phyloP scores from a whole-genome alignment of 2,888 invertebrate genomes.

The Melieria omissa region DNA sequence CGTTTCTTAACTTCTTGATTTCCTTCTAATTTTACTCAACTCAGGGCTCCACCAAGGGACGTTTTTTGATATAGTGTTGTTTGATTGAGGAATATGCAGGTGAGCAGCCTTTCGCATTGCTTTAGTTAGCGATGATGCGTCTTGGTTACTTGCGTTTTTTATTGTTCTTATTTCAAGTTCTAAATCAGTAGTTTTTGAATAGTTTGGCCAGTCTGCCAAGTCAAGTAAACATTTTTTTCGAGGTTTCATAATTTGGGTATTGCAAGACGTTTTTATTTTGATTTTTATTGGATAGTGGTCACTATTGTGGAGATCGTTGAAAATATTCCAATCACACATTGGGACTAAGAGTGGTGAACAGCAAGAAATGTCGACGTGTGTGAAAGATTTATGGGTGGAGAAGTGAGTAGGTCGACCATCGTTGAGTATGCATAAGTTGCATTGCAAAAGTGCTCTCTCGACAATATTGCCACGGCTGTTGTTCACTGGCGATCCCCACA shows the following conservation, averaged over 20 bases:
- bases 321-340: slow-evolving; percentile 24
- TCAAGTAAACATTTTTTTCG: slow-evolving; percentile 17
- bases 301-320: slow-evolving; percentile 30
- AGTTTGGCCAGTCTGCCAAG: slow-evolving; percentile 12
- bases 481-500: neutral
- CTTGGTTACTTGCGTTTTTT: neutral
- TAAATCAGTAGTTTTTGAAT: neutral
- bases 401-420: slow-evolving; percentile 37
- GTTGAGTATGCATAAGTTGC: slow-evolving; percentile 31
- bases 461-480: slow-evolving; percentile 16
- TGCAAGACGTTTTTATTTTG: neutral
- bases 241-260: neutral
- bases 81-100: slow-evolving; percentile 19
- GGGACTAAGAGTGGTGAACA: slow-evolving; percentile 27
- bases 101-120: slow-evolving; percentile 3
- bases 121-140: slow-evolving; percentile 6
- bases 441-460: slow-evolving; percentile 22
- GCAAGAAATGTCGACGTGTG: slow-evolving; percentile 35
- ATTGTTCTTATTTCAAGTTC: neutral
- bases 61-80: neutral
- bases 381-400: slow-evolving; percentile 31
- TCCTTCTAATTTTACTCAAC: slow-evolving; percentile 2
- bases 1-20: slow-evolving; percentile 8
- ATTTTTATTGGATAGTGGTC: slow-evolving; percentile 36
- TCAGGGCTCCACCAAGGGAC: slow-evolving; percentile 15